phyloP scores from a whole-genome alignment of 2,113 vertebrate genomes.

The Atrichornis clamosus region DNA sequence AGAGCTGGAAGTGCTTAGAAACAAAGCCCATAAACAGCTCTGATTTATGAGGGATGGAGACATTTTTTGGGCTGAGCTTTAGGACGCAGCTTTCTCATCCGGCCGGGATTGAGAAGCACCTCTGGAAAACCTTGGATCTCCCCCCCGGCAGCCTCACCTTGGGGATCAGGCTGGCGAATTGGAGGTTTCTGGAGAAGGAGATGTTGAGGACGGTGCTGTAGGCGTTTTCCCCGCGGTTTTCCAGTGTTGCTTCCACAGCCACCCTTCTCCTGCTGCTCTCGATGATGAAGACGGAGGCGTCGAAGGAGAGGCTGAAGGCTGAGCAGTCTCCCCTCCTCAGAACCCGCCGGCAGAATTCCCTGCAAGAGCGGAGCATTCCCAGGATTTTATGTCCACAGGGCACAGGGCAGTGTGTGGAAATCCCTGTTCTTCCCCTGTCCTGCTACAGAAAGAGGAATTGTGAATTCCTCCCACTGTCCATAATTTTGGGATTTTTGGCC shows the following conservation, averaged over 20 bases:
- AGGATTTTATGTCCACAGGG: fast-evolving
- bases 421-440: not conserved
- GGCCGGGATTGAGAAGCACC: fast-evolving
- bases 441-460: fast-evolving
- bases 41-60: not conserved
- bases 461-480: fast-evolving
- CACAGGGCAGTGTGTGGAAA: fast-evolving
- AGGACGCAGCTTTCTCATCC: not conserved
- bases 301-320: conserved; percentile 72
- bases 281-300: conserved; percentile 75
- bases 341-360: conserved; percentile 83
- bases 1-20: not conserved
- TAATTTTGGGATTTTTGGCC: not conserved
- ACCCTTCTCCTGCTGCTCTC: conserved; percentile 83
- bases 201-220: conserved; percentile 87
- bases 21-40: not conserved
- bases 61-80: not conserved
- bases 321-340: conserved; percentile 72
- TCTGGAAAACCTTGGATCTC: not conserved
- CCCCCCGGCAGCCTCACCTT: not conserved
- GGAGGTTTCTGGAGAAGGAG: conserved; percentile 87
- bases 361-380: not conserved
- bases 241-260: conserved; percentile 83
- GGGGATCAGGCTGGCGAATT: conserved; percentile 85
- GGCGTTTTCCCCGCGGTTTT: conserved; percentile 92